Percentiles rank a stretch among this genome's conserved stretches.
Evolutionary conservation across 2,113 vertebrate species (phyloP).

Genomic region (Sander lucioperca): DNA sequence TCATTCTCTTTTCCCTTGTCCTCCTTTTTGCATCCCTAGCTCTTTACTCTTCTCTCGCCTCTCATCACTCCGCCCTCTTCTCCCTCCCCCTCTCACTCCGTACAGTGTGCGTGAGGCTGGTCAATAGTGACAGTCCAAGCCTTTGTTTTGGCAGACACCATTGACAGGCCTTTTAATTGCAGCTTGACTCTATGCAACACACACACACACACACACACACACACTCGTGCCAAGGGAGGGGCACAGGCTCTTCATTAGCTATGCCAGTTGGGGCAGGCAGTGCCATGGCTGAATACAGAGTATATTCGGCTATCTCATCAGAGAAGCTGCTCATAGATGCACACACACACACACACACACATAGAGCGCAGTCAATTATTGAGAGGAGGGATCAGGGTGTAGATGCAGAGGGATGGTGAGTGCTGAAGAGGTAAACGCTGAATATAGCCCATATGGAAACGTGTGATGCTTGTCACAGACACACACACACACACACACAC

Average conservation of each 20-base stretch:
- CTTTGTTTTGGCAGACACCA: slow-evolving; percentile 63
- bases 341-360: slow-evolving; percentile 25
- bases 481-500: not conserved
- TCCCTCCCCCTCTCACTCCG: not conserved
- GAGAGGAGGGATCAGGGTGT: slow-evolving; percentile 59
- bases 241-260: slow-evolving; percentile 67
- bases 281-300: slow-evolving; percentile 65
- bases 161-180: slow-evolving; percentile 77
- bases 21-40: not conserved
- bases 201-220: slow-evolving; percentile 32
- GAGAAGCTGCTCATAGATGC: slow-evolving; percentile 35
- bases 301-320: slow-evolving; percentile 55
- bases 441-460: slow-evolving; percentile 58
- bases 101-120: slow-evolving; percentile 47
- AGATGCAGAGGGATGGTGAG: slow-evolving; percentile 33
- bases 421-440: slow-evolving; percentile 54
- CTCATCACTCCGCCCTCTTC: not conserved
- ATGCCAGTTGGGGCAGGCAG: slow-evolving; percentile 61
- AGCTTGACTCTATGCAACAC: slow-evolving; percentile 71
- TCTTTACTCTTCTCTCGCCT: not conserved
- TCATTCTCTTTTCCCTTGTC: not conserved
- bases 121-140: slow-evolving; percentile 68
- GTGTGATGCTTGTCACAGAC: slow-evolving; percentile 40
- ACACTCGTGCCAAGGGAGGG: slow-evolving; percentile 51
- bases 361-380: slow-evolving; percentile 61